Evolutionary conservation across 2,113 vertebrate genomes (phyloP).

Genomic region (Halcyon malimbica): DNA sequence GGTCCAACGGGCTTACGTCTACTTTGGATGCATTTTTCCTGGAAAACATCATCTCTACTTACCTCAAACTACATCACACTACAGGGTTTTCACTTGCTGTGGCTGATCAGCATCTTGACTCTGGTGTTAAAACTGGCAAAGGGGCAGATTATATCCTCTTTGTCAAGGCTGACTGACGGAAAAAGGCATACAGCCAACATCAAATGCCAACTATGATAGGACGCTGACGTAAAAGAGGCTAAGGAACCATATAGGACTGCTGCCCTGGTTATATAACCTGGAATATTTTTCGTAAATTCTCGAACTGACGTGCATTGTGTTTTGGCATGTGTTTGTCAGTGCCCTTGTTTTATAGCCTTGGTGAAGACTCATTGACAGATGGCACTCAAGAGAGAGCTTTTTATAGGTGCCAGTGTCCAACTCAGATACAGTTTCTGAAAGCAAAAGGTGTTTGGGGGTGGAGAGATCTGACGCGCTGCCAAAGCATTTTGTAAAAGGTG

Average conservation of each 20-base stretch:
- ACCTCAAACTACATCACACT: neutral
- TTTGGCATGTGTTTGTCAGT: constrained; percentile 42
- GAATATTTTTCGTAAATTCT: neutral
- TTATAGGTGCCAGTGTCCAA: constrained; percentile 62
- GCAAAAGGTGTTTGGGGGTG: constrained; percentile 53
- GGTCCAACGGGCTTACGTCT: neutral
- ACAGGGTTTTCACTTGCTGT: neutral
- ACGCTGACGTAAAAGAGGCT: neutral
- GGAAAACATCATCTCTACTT: neutral
- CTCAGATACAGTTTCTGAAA: constrained; percentile 51
- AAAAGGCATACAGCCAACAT: constrained; percentile 27
- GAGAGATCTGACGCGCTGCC: constrained; percentile 46
- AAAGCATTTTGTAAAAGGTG: constrained; percentile 57
- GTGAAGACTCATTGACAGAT: constrained; percentile 53
- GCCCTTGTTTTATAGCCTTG: constrained; percentile 56
- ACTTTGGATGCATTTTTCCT: neutral
- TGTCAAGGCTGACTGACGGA: constrained; percentile 29
- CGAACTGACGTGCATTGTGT: constrained; percentile 3
- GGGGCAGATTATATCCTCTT: constrained; percentile 1
- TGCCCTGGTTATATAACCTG: neutral
- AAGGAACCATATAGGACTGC: neutral
- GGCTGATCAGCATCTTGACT: neutral
- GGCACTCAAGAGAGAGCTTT: constrained; percentile 63
- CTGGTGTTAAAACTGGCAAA: constrained; percentile 47
- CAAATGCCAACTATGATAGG: constrained; percentile 48